Evolutionary conservation across 2,113 vertebrate genomes (phyloP), one percentile per base, ranked within the genome.

Genomic region (Vulpes vulpes): DNA sequence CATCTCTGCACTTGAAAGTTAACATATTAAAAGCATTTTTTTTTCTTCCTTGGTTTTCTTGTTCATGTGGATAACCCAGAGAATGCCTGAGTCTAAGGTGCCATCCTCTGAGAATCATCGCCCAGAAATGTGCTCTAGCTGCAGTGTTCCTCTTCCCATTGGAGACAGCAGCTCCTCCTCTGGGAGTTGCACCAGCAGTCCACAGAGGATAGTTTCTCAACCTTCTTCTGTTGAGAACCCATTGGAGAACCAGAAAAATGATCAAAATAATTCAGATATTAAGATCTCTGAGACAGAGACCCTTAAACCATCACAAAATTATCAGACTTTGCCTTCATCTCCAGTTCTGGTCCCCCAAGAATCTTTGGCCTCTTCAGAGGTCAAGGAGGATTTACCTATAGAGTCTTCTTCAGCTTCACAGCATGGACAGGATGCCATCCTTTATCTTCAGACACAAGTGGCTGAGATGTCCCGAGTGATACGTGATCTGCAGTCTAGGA

Each of bases 21-120:
- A 97, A 96, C 93, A 84, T 98, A 98, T 97, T 98, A 98, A 98
- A 98, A 98, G 97, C 94, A 15, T 97, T 98, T 98, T 98, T 97
- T 97, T 98, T 97, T 97, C 96, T 97, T 94, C 97, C 97, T 98
- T 98, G 97, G 96, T 98, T 98, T 98, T 96, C 96, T 97, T 98
- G 85, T 97, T 97, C 94, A 97, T 97, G 92, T 98, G 97, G 97
- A 98, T 97, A 98, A 97, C 96, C 94, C 96, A 98, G 97, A 98
- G 97, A 97, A 98, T 97, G 90, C 96, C 97, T 97, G 96, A 96
- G 96, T 98, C 96, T 96, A 97, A 98, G 97, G 96, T 94, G 95
- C 94, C 97, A 97, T 94, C 98, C 96, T 97, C 96, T 97, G 97
- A 97, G 92, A 98, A 67, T 94, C 96, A 97, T 97, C 97, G 97